A percentile compares a stretch with the other conserved stretches of the same genome.
Evolutionary conservation across 2,888 invertebrate species (phyloP).

Genomic region (Harpagoxenus sublaevis): DNA sequence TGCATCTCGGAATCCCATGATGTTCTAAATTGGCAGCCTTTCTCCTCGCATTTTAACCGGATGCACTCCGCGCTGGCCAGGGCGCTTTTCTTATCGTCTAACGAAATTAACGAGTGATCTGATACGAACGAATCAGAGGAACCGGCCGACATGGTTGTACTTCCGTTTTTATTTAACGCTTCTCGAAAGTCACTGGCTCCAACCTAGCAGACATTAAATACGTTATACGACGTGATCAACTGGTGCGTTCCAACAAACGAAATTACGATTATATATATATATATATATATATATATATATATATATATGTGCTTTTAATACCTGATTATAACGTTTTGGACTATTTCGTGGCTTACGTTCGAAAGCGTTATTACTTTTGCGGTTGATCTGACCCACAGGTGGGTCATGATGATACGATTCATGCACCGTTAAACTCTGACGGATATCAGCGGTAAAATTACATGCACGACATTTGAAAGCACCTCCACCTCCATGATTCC

Average conservation of each 20-base stretch:
- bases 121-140: slow-evolving; percentile 64
- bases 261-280: neutral
- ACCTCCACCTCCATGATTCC: slow-evolving; percentile 95
- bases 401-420: slow-evolving; percentile 96
- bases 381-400: slow-evolving; percentile 90
- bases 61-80: slow-evolving; percentile 87
- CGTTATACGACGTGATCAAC: no score
- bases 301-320: slow-evolving; percentile 56
- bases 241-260: neutral
- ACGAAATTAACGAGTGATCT: slow-evolving; percentile 63
- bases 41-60: slow-evolving; percentile 85
- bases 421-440: slow-evolving; percentile 96
- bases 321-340: slow-evolving; percentile 84
- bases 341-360: slow-evolving; percentile 82
- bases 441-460: slow-evolving; percentile 96
- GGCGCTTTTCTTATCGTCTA: slow-evolving; percentile 77
- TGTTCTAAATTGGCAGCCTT: slow-evolving; percentile 88
- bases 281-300: neutral
- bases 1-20: slow-evolving; percentile 88
- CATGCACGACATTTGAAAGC: slow-evolving; percentile 95
- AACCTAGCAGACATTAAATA: slow-evolving; percentile 74
- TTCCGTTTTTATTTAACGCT: slow-evolving; percentile 57
- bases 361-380: slow-evolving; percentile 79
- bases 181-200: slow-evolving; percentile 83
- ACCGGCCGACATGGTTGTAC: slow-evolving; percentile 57